Conservation (phyloP, 2,888 invertebrate genomes). For the Diadromus collaris region DNA sequence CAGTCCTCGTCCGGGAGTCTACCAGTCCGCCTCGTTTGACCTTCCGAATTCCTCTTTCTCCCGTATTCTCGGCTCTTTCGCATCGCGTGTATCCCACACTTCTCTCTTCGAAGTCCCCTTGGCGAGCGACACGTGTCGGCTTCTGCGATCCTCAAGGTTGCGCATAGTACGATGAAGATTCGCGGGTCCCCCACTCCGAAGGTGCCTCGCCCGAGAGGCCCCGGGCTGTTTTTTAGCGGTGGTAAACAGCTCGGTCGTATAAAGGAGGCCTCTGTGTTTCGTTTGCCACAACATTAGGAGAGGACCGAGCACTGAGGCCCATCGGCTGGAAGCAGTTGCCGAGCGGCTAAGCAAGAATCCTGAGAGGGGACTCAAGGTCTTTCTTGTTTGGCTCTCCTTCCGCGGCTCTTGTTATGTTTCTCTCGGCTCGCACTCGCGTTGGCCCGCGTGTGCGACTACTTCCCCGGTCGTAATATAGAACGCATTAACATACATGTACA, state of each 20-base stretch:
- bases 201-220: slow-evolving; percentile 23
- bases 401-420: slow-evolving; percentile 56
- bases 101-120: slow-evolving; percentile 34
- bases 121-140: slow-evolving; percentile 14
- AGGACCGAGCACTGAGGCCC: slow-evolving; percentile 42
- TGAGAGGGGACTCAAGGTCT: slow-evolving; percentile 61
- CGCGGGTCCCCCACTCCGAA: slow-evolving; percentile 20
- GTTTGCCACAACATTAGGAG: slow-evolving; percentile 40
- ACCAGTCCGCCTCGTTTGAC: slow-evolving; percentile 12
- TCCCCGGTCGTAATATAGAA: slow-evolving; percentile 17
- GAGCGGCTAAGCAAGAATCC: slow-evolving; percentile 33
- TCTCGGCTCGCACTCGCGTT: slow-evolving; percentile 33
- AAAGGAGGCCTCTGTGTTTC: slow-evolving; percentile 56
- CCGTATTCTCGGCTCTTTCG: slow-evolving; percentile 26
- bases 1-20: background rate
- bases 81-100: slow-evolving; percentile 44
- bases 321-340: slow-evolving; percentile 39
- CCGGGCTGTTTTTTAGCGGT: slow-evolving; percentile 54
- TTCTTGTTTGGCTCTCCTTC: slow-evolving; percentile 61
- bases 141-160: slow-evolving; percentile 56
- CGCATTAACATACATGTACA: slow-evolving; percentile 37
- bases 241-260: slow-evolving; percentile 56
- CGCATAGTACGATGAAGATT: slow-evolving; percentile 52
- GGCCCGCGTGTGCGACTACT: slow-evolving; percentile 4
- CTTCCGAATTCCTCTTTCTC: slow-evolving; percentile 42